Evolutionary conservation across 1,140 invertebrate species (phyloP), one percentile per base, ranked within the genome.

Genomic region (Coboldia fuscipes): DNA sequence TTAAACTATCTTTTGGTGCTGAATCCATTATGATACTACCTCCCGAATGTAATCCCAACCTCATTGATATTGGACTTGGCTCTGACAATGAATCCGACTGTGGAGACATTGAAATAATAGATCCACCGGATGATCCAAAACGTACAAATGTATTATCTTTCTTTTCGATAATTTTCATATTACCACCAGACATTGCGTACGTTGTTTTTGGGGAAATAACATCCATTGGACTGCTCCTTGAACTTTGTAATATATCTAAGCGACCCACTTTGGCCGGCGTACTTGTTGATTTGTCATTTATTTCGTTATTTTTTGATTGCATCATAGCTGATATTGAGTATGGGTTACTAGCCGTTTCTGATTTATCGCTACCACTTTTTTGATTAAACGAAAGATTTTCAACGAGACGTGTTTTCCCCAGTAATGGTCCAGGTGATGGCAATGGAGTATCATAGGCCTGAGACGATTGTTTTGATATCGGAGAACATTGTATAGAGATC

Each of bases 371-470:
- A 26, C n/a, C n/a, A n/a, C n/a, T n/a, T n/a, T n/a, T n/a, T n/a
- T n/a, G n/a, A n/a, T n/a, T n/a, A n/a, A n/a, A n/a, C n/a, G n/a
- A n/a, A n/a, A n/a, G n/a, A n/a, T n/a, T 54, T 33, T 80, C 75
- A n/a, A 83, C 72, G 17, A 83, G 52, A 20, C 75, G 63, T 7
- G 79, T 83, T 41, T 76, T 77, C 3, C 79, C 77, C 13, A 82
- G 55, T 37, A 82, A 56, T 1, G 81, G 78, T 0, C 79, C 79
- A 0, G 78, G 79, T 8, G 77, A 82, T 7, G 74, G 72, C 7
- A 79, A 51, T 1, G 75, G 57, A 22, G 65, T 49, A 46, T 62
- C 61, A 56, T 23, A n/a, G n/a, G n/a, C n/a, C n/a, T n/a, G n/a
- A n/a, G n/a, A n/a, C n/a, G n/a, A n/a, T n/a, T n/a, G n/a, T n/a